A percentile compares a stretch with the other conserved stretches of the same genome.
These are phyloP conservation scores for Nesogale talazaci DNA, from an alignment of 2,113 vertebrate genomes.

Conservation along the genomic window DNA sequence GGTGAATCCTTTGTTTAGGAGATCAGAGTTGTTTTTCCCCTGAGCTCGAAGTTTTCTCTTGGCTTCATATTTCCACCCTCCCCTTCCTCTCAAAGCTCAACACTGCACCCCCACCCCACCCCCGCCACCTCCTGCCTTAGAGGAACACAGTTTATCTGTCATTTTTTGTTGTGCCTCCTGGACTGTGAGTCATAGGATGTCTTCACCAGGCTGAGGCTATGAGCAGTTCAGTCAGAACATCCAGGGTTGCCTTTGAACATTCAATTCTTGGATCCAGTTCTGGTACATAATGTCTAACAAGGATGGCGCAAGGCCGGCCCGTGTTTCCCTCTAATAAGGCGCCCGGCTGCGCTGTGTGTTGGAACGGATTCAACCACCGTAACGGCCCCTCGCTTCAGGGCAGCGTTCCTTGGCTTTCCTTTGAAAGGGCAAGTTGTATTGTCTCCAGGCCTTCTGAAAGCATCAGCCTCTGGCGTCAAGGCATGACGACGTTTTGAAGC, in stretches of 20 bases:
- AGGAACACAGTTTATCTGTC: neutral
- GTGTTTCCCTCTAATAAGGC: no score
- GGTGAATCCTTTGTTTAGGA: neutral
- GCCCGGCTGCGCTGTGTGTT: no score
- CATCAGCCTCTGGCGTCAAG: neutral
- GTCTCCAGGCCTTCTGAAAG: neutral
- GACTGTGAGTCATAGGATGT: neutral
- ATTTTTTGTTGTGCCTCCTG: neutral
- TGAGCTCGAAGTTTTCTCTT: neutral
- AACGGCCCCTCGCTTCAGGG: neutral
- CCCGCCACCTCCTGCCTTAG: no score
- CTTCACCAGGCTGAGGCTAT: neutral
- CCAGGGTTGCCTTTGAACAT: neutral
- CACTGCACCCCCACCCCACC: neutral
- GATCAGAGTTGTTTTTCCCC: conserved; percentile 8
- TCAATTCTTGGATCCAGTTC: neutral
- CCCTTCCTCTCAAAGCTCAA: neutral
- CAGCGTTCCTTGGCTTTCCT: conserved; percentile 3
- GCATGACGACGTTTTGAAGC: conserved; percentile 19
- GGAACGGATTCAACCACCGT: no score
- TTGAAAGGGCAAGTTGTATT: neutral
- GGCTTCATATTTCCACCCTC: neutral
- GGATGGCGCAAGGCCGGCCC: neutral
- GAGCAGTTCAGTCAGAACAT: neutral
- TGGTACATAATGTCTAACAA: neutral